Base-by-base conservation (phyloP, 1,140 invertebrate species). In the Drosophila pseudoananassae region DNA sequence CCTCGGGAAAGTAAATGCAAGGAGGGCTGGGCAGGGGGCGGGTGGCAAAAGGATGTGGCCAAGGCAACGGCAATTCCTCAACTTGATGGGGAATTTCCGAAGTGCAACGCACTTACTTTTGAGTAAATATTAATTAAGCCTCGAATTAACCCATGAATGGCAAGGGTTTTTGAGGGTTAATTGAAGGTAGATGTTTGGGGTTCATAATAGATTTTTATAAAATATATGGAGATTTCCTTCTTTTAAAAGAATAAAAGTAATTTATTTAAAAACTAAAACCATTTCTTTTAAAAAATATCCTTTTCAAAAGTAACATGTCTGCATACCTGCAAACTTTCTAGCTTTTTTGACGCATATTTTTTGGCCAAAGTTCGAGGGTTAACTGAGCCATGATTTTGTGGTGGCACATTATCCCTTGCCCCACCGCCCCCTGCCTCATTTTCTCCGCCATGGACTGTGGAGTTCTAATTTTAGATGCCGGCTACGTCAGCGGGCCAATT, bases 401-500 rank as follows among this genome's bases (percentile, higher is more conserved):
- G 23, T 23, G 29, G 43, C 56, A 12, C 43, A 47, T 38, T 45
- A 49, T 36, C 14, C 47, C 15, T 17, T 5, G 15, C 1, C 17
- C 3, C 9, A 6, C 20, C 23, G 38, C 9, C 33, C 9, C 9
- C 12, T 7, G 23, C 23, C 23, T 4, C 4, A 25, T 25, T 25
- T 25, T 27, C 29, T 31, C 46, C 57, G 40, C 58, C 61, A 20
- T 17, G 43, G 10, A 36, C 12, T 17, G 1, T 47, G 45, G 23
- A 47, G 29, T 38, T 71, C 72, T 76, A 81, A 63, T 76, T 72
- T 63, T 63, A 76, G 59, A 64, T 40, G 57, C 53, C 43, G 57
- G 60, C 73, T 81, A 77, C 78, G 78, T 81, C 78, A 76, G 73
- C 50, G 43, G 54, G 61, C 57, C 38, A 70, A 75, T 33, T 43